phyloP scores from a whole-genome alignment of 2,113 vertebrate species.

The Machaerirhynchus nigripectus region DNA sequence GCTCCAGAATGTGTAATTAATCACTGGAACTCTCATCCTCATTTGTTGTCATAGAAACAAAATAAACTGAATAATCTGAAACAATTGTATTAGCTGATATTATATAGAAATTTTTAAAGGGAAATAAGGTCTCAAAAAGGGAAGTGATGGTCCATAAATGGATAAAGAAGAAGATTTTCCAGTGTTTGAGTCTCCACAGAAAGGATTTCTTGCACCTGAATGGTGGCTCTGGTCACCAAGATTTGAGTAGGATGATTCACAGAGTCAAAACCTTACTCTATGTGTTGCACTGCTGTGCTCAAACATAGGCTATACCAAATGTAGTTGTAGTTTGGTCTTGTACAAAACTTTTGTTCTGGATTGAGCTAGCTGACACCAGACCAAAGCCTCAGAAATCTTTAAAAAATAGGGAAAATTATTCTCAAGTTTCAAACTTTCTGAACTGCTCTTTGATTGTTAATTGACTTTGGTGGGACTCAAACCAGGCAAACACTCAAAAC shows the following conservation, averaged over 20 bases:
- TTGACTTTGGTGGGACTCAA: neutral
- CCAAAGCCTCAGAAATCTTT: neutral
- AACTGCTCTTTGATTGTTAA: neutral
- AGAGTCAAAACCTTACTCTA: neutral
- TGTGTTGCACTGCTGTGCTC: neutral
- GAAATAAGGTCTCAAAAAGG: neutral
- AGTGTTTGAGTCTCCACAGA: fast-evolving
- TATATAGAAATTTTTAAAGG: neutral
- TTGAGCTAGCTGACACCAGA: neutral
- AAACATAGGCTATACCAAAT: neutral
- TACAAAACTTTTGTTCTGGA: neutral
- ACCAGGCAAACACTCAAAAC: neutral
- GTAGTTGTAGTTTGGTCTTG: neutral
- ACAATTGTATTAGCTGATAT: neutral
- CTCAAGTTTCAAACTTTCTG: neutral
- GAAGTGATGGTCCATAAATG: neutral
- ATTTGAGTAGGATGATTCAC: neutral
- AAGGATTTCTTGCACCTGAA: neutral
- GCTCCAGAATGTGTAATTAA: neutral
- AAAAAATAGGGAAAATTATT: neutral
- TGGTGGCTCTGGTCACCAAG: neutral
- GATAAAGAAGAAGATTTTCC: neutral
- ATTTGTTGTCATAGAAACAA: neutral
- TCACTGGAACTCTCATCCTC: neutral
- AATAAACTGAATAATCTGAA: neutral